Conservation (phyloP, 2,888 invertebrate species). For the Lasioglossum villosulum region DNA sequence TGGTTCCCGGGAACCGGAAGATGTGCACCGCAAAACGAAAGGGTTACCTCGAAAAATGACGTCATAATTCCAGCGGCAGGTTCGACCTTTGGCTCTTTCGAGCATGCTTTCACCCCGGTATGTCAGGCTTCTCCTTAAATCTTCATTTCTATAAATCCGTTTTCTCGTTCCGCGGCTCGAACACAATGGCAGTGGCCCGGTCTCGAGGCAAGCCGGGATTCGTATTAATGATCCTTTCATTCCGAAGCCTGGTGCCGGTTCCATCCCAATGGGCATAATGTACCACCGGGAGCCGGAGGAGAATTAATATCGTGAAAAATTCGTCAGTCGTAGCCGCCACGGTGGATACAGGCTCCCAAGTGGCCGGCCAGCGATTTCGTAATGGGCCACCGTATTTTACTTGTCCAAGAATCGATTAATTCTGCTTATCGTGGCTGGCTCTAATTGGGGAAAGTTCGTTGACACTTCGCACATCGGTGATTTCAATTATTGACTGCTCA, state of each 20-base stretch:
- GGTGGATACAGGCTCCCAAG: conserved; percentile 32
- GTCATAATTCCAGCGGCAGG: neutral
- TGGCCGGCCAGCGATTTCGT: conserved; percentile 35
- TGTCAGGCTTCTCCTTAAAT: conserved; percentile 65
- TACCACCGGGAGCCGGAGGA: conserved; percentile 51
- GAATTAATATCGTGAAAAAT: conserved; percentile 72
- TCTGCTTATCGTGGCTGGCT: conserved; percentile 19
- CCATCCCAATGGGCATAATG: conserved; percentile 60
- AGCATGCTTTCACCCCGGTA: conserved; percentile 17
- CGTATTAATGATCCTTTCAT: conserved; percentile 78
- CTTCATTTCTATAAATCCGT: conserved; percentile 73
- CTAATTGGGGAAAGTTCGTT: conserved; percentile 23
- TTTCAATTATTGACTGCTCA: conserved; percentile 15
- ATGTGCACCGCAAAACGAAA: neutral
- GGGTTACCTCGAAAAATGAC: neutral
- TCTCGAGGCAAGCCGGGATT: conserved; percentile 69
- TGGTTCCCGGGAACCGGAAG: neutral
- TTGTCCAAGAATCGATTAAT: conserved; percentile 22
- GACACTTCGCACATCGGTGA: conserved; percentile 1
- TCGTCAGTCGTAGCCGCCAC: conserved; percentile 40
- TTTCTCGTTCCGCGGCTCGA: conserved; percentile 63
- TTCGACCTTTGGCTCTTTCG: neutral
- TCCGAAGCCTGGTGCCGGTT: conserved; percentile 55
- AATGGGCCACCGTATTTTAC: conserved; percentile 34
- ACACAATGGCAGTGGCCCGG: conserved; percentile 68